Evolutionary conservation across 2,797 vertebrate genomes (phyloP).

Genomic region (Picus viridis): DNA sequence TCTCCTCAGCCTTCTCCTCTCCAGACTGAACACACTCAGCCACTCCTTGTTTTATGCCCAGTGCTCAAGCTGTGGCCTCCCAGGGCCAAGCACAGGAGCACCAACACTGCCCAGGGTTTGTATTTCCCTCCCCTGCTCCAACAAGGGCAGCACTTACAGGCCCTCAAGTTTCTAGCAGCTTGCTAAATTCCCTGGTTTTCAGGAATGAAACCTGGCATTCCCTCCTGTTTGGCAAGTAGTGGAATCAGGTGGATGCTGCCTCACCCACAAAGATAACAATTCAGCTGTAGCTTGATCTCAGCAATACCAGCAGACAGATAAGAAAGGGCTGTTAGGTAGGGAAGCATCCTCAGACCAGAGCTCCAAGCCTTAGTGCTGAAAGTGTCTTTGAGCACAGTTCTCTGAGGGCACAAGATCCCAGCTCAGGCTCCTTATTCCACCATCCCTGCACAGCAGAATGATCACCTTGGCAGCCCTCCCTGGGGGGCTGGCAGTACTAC

Average conservation of each 20-base stretch:
- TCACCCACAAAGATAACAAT: background rate
- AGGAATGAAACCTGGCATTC: background rate
- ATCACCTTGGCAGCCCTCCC: background rate
- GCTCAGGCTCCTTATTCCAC: background rate
- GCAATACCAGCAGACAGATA: background rate
- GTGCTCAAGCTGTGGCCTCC: too few relatives aligned
- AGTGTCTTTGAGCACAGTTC: background rate
- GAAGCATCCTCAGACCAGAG: background rate
- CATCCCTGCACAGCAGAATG: background rate
- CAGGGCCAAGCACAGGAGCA: too few relatives aligned
- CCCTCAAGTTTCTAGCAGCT: background rate
- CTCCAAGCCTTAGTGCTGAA: background rate
- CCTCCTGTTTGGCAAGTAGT: background rate
- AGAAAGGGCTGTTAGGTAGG: background rate
- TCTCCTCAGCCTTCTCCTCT: too few relatives aligned
- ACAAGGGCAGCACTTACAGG: background rate
- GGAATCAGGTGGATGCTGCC: background rate
- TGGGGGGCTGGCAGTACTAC: too few relatives aligned
- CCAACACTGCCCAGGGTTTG: background rate
- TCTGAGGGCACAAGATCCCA: background rate
- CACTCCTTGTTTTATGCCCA: too few relatives aligned
- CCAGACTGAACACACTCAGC: too few relatives aligned
- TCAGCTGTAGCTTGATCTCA: background rate
- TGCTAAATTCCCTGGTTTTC: background rate
- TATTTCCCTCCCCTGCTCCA: accelerated